phyloP scores from a whole-genome alignment of 2,888 invertebrate species.

The Bimastos eiseni region DNA sequence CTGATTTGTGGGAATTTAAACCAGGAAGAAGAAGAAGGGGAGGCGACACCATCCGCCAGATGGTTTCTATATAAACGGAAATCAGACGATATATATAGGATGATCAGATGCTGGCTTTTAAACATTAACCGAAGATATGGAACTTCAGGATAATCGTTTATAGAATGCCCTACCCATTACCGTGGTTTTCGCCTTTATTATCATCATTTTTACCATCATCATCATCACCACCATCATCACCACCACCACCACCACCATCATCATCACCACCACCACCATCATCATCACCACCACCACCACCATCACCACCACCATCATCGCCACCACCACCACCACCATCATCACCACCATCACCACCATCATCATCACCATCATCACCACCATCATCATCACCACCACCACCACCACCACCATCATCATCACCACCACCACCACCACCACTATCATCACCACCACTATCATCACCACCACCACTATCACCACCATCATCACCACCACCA shows the following conservation, averaged over 20 bases:
- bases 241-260: slow-evolving; percentile 28
- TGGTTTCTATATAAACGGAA: not conserved
- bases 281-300: slow-evolving; percentile 26
- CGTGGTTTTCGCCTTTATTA: not conserved
- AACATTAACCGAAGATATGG: not conserved
- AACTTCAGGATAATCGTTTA: not conserved
- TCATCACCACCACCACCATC: slow-evolving; percentile 25
- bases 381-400: slow-evolving; percentile 30
- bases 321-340: not conserved
- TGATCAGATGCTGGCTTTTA: not conserved
- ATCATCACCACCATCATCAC: slow-evolving; percentile 26
- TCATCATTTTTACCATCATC: slow-evolving; percentile 28
- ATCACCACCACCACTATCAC: slow-evolving; percentile 28
- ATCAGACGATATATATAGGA: not conserved
- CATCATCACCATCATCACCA: slow-evolving; percentile 24
- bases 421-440: slow-evolving; percentile 32
- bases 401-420: slow-evolving; percentile 30
- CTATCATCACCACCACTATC: slow-evolving; percentile 28
- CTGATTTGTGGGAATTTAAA: not conserved
- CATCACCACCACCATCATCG: slow-evolving; percentile 28
- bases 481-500: slow-evolving; percentile 30
- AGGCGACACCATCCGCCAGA: not conserved
- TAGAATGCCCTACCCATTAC: no score
- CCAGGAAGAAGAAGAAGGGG: not conserved
- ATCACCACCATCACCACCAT: not conserved